phyloP scores from a whole-genome alignment of 1,140 invertebrate genomes.

The Trichonephila inaurata region DNA sequence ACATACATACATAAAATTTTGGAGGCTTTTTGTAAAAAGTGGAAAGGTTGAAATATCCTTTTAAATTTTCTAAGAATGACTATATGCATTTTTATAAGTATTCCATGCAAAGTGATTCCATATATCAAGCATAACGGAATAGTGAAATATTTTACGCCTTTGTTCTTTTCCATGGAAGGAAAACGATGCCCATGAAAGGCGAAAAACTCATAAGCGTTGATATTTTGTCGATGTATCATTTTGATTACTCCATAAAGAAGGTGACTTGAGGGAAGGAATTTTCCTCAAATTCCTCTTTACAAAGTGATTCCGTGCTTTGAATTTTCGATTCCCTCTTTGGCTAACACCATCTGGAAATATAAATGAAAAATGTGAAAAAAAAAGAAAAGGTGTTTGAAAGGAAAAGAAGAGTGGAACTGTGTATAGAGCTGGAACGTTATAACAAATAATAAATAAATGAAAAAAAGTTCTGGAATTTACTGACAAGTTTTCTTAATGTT shows the following conservation, averaged over 20 bases:
- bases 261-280: not conserved
- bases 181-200: not conserved
- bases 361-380: not conserved
- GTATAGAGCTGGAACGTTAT: not conserved
- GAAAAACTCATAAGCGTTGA: conserved; percentile 15
- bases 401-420: not conserved
- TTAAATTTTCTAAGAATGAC: not conserved
- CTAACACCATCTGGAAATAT: not conserved
- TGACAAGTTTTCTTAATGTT: not conserved
- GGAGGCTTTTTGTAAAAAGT: not conserved
- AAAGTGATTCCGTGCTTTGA: conserved; percentile 43
- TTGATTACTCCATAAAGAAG: conserved; percentile 38
- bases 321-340: conserved; percentile 10
- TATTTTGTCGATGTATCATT: conserved; percentile 47
- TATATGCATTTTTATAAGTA: not conserved
- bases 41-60: not conserved
- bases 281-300: conserved; percentile 8
- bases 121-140: not conserved
- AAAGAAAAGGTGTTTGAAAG: not conserved
- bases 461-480: not conserved
- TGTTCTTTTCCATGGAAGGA: not conserved
- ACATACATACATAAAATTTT: not conserved
- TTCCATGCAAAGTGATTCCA: not conserved
- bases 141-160: not conserved
- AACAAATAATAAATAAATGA: not conserved